Percentiles rank a stretch among this genome's conserved stretches.
Evolutionary conservation across 2,797 vertebrate genomes (phyloP).

Genomic region (Anas flavirostris): DNA sequence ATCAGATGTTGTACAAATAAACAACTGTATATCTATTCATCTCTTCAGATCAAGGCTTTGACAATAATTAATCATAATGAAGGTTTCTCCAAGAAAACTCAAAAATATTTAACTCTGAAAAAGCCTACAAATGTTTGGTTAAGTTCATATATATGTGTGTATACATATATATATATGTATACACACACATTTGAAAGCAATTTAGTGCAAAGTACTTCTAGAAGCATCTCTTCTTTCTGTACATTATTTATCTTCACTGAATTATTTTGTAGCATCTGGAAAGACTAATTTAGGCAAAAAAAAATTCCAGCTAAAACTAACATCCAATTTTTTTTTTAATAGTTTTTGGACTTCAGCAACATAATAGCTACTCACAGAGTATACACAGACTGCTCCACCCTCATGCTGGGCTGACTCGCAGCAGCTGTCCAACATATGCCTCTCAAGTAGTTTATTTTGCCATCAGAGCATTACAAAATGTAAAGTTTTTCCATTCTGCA

Average conservation of each 20-base stretch:
- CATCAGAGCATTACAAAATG: neutral
- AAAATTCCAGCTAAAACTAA: slow-evolving; percentile 22
- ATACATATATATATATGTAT: neutral
- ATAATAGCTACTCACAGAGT: neutral
- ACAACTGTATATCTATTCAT: slow-evolving; percentile 14
- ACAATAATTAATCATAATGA: slow-evolving; percentile 52
- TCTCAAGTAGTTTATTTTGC: slow-evolving; percentile 8
- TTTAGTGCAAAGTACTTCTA: neutral
- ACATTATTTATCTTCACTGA: slow-evolving; percentile 23
- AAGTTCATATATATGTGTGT: neutral
- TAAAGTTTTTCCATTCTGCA: neutral
- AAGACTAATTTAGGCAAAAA: slow-evolving; percentile 28
- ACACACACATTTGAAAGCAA: neutral
- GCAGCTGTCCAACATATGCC: slow-evolving; percentile 24
- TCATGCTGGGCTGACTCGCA: neutral
- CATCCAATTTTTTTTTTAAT: neutral
- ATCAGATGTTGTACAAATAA: slow-evolving; percentile 54
- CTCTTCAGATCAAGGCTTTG: neutral
- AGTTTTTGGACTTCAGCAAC: neutral
- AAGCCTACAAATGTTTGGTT: neutral
- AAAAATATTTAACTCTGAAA: neutral
- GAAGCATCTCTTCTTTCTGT: neutral
- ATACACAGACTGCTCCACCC: slow-evolving; percentile 6
- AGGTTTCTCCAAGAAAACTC: neutral
- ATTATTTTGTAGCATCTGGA: slow-evolving; percentile 45